Evolutionary conservation across 2,113 vertebrate species (phyloP).

Genomic region (Chloroceryle aenea): DNA sequence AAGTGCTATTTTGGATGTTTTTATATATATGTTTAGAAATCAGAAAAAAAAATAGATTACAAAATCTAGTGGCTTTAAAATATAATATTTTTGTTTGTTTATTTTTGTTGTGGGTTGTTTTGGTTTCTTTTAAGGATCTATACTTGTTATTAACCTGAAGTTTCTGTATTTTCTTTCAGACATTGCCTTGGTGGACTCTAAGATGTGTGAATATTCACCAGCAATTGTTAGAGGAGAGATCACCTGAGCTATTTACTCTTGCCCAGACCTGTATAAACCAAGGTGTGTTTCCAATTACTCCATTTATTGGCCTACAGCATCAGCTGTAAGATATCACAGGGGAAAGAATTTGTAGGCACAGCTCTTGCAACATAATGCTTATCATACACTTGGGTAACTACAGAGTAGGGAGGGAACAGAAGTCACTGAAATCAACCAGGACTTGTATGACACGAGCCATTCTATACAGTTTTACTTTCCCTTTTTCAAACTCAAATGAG

Average conservation of each 20-base stretch:
- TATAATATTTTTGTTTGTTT: background rate
- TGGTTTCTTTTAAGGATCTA: background rate
- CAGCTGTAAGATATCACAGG: background rate
- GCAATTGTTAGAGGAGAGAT: slow-evolving; percentile 90
- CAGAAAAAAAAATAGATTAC: background rate
- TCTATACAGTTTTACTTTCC: background rate
- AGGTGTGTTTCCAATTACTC: slow-evolving; percentile 74
- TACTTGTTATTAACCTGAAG: background rate
- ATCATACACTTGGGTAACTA: background rate
- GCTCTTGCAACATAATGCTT: background rate
- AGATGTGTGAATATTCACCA: slow-evolving; percentile 90
- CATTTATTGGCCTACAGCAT: background rate
- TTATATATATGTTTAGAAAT: background rate
- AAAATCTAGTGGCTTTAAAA: background rate
- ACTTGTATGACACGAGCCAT: background rate
- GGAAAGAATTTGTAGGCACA: background rate
- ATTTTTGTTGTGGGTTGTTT: background rate
- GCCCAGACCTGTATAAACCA: slow-evolving; percentile 80
- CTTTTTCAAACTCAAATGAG: no score
- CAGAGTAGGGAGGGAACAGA: background rate
- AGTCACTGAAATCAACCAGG: background rate
- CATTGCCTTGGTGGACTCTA: slow-evolving; percentile 92
- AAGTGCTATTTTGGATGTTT: background rate
- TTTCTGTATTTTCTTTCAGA: slow-evolving; percentile 69
- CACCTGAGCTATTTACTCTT: slow-evolving; percentile 82